A percentile compares a stretch with the other conserved stretches of the same genome.
Evolutionary conservation across 1,140 invertebrate species (phyloP).

Genomic region (Magallana angulata): DNA sequence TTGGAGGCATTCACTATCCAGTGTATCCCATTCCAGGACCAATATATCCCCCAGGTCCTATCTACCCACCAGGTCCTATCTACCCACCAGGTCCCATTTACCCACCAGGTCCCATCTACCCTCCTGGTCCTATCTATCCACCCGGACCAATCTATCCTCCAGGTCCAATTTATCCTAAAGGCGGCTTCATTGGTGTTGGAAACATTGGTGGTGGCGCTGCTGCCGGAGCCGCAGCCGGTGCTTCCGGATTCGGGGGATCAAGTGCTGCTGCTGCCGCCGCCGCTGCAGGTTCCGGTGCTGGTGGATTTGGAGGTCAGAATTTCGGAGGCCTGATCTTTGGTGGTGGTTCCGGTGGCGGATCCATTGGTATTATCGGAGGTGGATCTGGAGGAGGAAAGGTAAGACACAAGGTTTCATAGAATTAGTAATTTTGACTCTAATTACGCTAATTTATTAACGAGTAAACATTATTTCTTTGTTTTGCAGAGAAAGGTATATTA

Average conservation of each 20-base stretch:
- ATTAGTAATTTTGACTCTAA: no score
- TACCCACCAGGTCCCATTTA: neutral
- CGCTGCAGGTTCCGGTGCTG: neutral
- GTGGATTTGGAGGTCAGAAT: neutral
- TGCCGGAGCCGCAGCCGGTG: neutral
- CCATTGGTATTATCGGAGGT: conserved; percentile 1
- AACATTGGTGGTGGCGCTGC: neutral
- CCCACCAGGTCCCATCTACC: neutral
- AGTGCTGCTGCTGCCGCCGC: conserved; percentile 10
- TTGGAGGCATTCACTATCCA: neutral
- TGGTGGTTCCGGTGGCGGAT: neutral
- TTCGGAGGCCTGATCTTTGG: neutral
- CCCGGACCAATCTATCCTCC: neutral
- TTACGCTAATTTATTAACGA: no score
- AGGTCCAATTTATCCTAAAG: conserved; percentile 14
- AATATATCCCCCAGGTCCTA: neutral
- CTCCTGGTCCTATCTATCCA: neutral
- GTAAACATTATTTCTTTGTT: neutral
- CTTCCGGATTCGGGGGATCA: neutral
- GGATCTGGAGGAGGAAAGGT: conserved; percentile 3
- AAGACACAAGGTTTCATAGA: neutral
- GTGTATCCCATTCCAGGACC: neutral
- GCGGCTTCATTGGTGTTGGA: neutral
- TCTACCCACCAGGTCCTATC: neutral
- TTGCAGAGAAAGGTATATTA: conserved; percentile 3